Conservation (phyloP, 2,797 vertebrate genomes). For the Gila robusta region DNA sequence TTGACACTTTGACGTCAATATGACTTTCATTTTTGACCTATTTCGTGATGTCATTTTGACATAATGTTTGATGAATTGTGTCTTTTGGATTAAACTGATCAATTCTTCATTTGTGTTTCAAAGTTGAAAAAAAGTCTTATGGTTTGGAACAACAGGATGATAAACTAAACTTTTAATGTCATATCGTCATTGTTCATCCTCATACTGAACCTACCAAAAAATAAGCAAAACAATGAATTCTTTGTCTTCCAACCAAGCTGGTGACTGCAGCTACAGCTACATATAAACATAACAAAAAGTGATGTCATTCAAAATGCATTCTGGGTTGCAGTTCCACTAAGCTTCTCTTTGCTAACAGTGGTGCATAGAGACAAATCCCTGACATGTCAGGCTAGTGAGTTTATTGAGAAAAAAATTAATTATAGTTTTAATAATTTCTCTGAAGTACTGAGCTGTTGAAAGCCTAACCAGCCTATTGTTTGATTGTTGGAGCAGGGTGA, state of each 20-base stretch:
- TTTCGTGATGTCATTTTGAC: no score
- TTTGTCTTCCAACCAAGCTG: not conserved
- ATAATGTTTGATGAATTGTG: no score
- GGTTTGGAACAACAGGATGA: not conserved
- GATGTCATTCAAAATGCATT: constrained; percentile 16
- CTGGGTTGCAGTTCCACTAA: not conserved
- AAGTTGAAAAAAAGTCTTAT: not conserved
- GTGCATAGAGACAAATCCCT: constrained; percentile 13
- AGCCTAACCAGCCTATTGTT: constrained; percentile 26
- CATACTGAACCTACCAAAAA: not conserved
- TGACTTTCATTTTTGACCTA: no score
- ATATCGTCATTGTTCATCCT: not conserved
- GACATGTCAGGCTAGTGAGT: constrained; percentile 12
- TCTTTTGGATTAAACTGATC: not conserved
- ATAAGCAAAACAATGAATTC: not conserved
- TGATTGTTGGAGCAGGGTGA: constrained; percentile 41
- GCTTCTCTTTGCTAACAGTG: constrained; percentile 21
- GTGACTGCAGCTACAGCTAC: constrained; percentile 2
- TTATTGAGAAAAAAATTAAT: constrained; percentile 22
- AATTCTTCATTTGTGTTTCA: not conserved
- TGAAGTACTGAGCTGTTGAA: constrained; percentile 15
- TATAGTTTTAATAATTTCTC: constrained; percentile 40
- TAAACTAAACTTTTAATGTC: not conserved
- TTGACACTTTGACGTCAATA: no score
- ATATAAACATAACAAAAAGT: not conserved